Evolutionary conservation across 2,797 vertebrate species (phyloP), one percentile per base, ranked within the genome.

Genomic region (Enteromius mattozi): DNA sequence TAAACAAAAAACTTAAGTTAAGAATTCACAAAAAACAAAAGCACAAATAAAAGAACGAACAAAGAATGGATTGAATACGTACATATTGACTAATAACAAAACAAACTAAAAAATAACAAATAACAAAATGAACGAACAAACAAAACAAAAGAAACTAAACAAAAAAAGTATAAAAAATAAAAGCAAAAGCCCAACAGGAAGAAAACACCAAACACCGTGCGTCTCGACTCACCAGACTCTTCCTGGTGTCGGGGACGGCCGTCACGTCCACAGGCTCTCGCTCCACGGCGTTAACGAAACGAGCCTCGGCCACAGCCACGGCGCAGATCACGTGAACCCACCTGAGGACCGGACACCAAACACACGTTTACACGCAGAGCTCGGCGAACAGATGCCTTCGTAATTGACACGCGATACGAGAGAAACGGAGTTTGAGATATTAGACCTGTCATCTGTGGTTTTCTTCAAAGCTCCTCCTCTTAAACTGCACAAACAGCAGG

Each of bases 281-380:
- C 81, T 98, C 96, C 0, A 96, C 94, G 51, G 95, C 94, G 0
- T 94, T 97, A 86, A 98, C 88, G 69, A 99, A 99, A 21, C 95
- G 96, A 59, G 94, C 98, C 91, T 99, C 98, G 0, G 98, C 96
- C 74, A 99, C 97, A 0, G 97, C 97, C 0, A 99, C 97, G n/a
- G 97, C 97, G 83, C 98, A 99, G 90, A 99, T 96, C 13, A 99
- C 94, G 0, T 99, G 98, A 72, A 97, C 95, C 98, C 98, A 99
- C 90, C 98, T 99, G 91, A 33, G 74, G 16, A 84, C 33, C 24
- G 9, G 6, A 66, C 21, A 72, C 24, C 71, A 69, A 68, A 27
- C 47, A 4, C 24, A n/a, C 13, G 1, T 78, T 76, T 16, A 81
- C 12, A 40, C 6, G 59, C 33, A 21, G 76, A 9, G 16, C 54